phyloP scores from a whole-genome alignment of 2,113 vertebrate species.

The Sorex fumeus region DNA sequence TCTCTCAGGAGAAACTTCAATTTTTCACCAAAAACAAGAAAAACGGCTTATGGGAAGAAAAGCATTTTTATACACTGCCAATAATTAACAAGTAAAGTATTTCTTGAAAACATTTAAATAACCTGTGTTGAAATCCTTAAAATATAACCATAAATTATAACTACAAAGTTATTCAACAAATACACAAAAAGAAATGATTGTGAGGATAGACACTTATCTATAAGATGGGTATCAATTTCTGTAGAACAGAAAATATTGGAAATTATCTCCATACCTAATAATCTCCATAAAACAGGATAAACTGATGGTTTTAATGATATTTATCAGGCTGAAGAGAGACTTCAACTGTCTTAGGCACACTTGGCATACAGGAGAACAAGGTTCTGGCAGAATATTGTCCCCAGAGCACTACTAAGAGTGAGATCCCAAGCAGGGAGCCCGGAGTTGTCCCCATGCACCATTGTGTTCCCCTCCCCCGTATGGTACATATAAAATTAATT shows the following conservation, averaged over 20 bases:
- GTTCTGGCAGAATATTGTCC: too few species aligned
- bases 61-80: neutral
- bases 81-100: constrained; percentile 20
- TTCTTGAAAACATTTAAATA: neutral
- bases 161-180: neutral
- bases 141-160: neutral
- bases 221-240: neutral
- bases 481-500: neutral
- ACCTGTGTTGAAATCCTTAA: neutral
- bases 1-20: neutral
- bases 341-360: too few species aligned
- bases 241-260: neutral
- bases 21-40: neutral
- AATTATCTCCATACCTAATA: neutral
- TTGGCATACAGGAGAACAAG: too few species aligned
- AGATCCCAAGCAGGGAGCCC: too few species aligned
- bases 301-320: too few species aligned
- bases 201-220: neutral
- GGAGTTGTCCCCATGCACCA: too few species aligned
- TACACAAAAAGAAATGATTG: neutral
- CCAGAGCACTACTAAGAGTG: too few species aligned
- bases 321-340: too few species aligned
- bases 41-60: neutral
- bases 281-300: neutral
- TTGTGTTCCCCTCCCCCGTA: neutral